phyloP scores from a whole-genome alignment of 2,888 invertebrate species.

The Strigamia transsilvanica region DNA sequence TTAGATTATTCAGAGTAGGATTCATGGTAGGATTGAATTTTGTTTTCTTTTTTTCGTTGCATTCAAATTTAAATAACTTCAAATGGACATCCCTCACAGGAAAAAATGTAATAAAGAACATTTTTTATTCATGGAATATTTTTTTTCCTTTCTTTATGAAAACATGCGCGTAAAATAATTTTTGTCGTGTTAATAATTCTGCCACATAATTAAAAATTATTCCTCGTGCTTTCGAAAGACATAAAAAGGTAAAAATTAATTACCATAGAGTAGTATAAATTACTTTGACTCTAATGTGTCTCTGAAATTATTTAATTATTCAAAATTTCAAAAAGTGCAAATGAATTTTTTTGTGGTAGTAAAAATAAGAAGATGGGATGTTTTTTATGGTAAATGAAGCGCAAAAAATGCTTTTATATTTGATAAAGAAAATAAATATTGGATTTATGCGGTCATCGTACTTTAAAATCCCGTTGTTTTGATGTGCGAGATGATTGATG shows the following conservation, averaged over 20 bases:
- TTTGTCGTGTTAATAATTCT: neutral
- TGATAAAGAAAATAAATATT: neutral
- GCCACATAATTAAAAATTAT: conserved; percentile 2
- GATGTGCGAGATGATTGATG: neutral
- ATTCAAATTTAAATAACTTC: conserved; percentile 15
- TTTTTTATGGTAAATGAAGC: too few species aligned
- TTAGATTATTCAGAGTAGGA: conserved; percentile 10
- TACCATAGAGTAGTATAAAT: neutral
- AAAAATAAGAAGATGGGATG: too few species aligned
- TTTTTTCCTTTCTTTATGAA: neutral
- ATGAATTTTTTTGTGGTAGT: neutral
- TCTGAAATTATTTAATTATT: neutral
- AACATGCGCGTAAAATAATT: neutral
- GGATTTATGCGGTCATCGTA: neutral
- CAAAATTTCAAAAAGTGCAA: neutral
- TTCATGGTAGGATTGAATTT: neutral
- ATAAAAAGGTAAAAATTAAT: neutral
- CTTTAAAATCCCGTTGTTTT: neutral
- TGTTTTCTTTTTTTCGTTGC: neutral
- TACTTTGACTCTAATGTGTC: neutral
- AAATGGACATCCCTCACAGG: neutral
- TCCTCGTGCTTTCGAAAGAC: neutral
- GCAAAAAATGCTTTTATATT: too few species aligned
- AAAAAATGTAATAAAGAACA: conserved; percentile 13
- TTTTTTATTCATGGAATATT: conserved; percentile 17